A percentile compares a stretch with the other conserved stretches of the same genome.
Evolutionary conservation across 2,113 vertebrate genomes (phyloP).

Genomic region (Pelusios castaneus): DNA sequence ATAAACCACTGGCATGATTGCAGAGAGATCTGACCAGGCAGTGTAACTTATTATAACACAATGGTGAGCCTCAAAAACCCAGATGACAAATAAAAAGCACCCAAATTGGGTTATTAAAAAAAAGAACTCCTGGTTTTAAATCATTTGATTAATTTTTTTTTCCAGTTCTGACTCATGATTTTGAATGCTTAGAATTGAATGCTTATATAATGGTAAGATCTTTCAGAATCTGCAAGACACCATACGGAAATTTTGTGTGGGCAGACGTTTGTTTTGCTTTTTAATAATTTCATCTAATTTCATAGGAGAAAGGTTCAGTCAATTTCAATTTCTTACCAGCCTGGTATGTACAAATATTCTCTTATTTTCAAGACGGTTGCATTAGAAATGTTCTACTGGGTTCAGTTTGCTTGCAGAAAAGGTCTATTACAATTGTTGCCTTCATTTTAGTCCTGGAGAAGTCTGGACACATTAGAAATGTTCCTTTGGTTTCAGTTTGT

Average conservation of each 20-base stretch:
- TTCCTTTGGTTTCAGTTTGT: constrained; percentile 57
- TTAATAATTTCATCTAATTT: constrained; percentile 62
- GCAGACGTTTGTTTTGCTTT: constrained; percentile 48
- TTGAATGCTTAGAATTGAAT: not conserved
- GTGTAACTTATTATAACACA: not conserved
- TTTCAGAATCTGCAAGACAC: constrained; percentile 47
- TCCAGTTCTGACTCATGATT: not conserved
- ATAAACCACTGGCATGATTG: not conserved
- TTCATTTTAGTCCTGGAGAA: not conserved
- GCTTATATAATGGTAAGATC: constrained; percentile 12
- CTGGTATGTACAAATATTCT: constrained; percentile 44
- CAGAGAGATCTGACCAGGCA: too few relatives aligned
- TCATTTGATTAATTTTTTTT: not conserved
- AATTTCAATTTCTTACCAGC: constrained; percentile 65
- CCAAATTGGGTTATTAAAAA: accelerated
- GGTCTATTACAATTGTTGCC: constrained; percentile 40
- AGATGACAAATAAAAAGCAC: not conserved
- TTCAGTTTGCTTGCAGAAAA: constrained; percentile 58
- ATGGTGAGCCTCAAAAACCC: not conserved
- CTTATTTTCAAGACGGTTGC: constrained; percentile 42
- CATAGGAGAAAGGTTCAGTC: constrained; percentile 51
- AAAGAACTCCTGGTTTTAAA: not conserved
- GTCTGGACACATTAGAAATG: constrained; percentile 48
- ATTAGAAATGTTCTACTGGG: constrained; percentile 53
- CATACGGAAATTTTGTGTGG: constrained; percentile 53